phyloP scores from a whole-genome alignment of 2,797 vertebrate species.

The Momotus momota region DNA sequence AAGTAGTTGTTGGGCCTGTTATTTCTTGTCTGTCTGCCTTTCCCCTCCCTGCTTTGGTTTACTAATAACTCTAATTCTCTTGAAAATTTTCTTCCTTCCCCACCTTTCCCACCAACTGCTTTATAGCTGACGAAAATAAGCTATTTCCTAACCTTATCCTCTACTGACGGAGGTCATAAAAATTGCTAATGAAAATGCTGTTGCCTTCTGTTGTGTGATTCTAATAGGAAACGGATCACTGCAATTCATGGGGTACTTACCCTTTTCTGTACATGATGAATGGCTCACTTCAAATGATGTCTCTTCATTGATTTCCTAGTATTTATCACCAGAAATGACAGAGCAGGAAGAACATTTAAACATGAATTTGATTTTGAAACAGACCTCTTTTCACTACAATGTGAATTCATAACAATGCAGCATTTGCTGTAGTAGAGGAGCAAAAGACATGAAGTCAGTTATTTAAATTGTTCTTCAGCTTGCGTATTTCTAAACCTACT shows the following conservation, averaged over 20 bases:
- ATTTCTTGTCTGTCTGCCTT: neutral
- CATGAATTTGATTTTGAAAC: conserved; percentile 83
- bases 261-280: conserved; percentile 79
- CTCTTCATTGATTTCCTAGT: conserved; percentile 77
- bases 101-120: conserved; percentile 57
- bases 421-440: conserved; percentile 30
- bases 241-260: conserved; percentile 80
- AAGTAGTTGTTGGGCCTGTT: neutral
- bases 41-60: neutral
- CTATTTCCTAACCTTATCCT: conserved; percentile 77
- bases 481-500: conserved; percentile 15
- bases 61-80: conserved; percentile 12
- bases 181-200: conserved; percentile 79
- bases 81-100: conserved; percentile 24
- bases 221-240: conserved; percentile 82
- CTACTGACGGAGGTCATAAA: conserved; percentile 74
- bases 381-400: conserved; percentile 63
- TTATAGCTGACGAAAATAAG: conserved; percentile 77
- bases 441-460: neutral
- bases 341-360: conserved; percentile 73
- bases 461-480: neutral
- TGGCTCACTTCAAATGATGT: conserved; percentile 79
- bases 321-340: conserved; percentile 71
- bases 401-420: conserved; percentile 63
- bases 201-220: conserved; percentile 78